phyloP scores from a whole-genome alignment of 2,797 vertebrate genomes.

The Nannoperca obscura region DNA sequence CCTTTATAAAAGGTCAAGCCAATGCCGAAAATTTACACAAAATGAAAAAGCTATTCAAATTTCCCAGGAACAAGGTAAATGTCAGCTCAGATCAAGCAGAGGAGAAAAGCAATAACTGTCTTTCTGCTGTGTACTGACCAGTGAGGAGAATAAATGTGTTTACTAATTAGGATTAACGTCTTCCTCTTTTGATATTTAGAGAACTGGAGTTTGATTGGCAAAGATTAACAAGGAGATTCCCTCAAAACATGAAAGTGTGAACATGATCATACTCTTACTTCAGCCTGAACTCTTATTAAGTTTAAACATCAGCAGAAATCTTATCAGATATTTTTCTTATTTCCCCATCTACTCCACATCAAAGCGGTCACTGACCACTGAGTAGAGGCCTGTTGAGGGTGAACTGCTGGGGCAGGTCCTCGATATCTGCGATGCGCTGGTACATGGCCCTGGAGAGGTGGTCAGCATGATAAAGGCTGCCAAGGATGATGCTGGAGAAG shows the following conservation, averaged over 20 bases:
- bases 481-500: constrained; percentile 98
- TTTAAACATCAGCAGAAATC: background rate
- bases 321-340: background rate
- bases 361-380: constrained; percentile 87
- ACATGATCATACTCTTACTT: background rate
- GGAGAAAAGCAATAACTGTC: constrained; percentile 49
- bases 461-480: constrained; percentile 96
- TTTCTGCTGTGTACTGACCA: constrained; percentile 32
- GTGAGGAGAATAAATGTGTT: constrained; percentile 41
- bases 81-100: constrained; percentile 68
- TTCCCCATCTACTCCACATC: background rate
- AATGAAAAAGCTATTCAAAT: constrained; percentile 68
- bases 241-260: constrained; percentile 14
- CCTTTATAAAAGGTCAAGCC: constrained; percentile 70
- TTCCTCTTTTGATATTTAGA: constrained; percentile 55
- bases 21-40: constrained; percentile 52
- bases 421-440: constrained; percentile 95
- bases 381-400: constrained; percentile 95
- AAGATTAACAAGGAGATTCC: constrained; percentile 22
- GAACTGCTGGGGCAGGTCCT: constrained; percentile 93
- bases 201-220: constrained; percentile 30
- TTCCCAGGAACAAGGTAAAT: constrained; percentile 72
- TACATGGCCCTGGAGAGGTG: constrained; percentile 97
- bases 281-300: background rate
- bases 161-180: constrained; percentile 34